Evolutionary conservation across 2,797 vertebrate genomes (phyloP), one percentile per base, ranked within the genome.

Genomic region (Nasua narica): DNA sequence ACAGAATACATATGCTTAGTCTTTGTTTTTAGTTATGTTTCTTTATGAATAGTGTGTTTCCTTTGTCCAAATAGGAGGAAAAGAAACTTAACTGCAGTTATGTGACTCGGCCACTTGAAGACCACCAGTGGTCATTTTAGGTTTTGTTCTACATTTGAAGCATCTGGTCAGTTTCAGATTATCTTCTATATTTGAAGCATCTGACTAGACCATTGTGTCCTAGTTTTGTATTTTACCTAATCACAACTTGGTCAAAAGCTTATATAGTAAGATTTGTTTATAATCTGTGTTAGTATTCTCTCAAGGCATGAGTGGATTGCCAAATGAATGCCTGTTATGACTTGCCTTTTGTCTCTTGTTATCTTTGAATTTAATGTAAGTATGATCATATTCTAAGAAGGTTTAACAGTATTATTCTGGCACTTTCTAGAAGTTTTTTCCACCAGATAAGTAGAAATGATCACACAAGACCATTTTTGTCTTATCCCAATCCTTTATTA

Each of bases 341-440:
- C 85, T 54, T 97, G 72, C 37, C 78, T 96, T 96, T 94, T 95
- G 46, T 91, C n/a, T 88, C 62, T 90, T 87, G n/a, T 91, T 90
- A 85, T 13, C 84, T 94, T 97, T 94, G 52, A 43, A 78, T 90
- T 97, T 96, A 93, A 82, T 95, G 12, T 91, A 78, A 96, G 48
- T 87, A 37, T 43, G 23, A 48, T 84, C 14, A 92, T 82, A 32
- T 62, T 94, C 37, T 93, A 74, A 94, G 62, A 94, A 96, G 32
- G 32, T 90, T 93, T 90, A 84, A 50, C 32, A 85, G 10, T 90
- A 82, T 86, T 95, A 40, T 77, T 32, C 72, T 94, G 60, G 18
- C 5, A 82, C 35, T 89, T 81, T 87, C 27, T 86, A 82, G 32
- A 69, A 18, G n/a, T 85, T 60, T 79, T 86, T 40, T 12, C 32